Evolutionary conservation across 1,140 invertebrate genomes (phyloP).

Genomic region (Dendroctonus ponderosae): DNA sequence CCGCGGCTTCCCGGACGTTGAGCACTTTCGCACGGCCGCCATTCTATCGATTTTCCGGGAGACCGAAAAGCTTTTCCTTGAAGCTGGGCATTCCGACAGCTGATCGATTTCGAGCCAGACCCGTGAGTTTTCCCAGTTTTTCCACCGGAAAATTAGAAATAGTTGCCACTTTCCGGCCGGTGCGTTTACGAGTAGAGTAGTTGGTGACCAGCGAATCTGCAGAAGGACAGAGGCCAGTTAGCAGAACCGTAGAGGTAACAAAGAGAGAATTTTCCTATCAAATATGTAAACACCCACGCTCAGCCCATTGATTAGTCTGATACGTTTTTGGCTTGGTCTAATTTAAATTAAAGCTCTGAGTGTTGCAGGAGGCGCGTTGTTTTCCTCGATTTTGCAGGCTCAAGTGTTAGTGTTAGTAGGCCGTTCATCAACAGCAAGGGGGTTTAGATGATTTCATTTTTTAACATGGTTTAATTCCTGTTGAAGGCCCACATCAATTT

Average conservation of each 20-base stretch:
- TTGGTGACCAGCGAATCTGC: background rate
- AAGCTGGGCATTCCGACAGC: slow-evolving; percentile 18
- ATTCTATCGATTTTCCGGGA: slow-evolving; percentile 28
- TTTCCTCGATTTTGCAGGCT: no score
- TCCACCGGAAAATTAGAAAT: background rate
- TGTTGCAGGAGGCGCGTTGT: no score
- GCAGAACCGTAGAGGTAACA: no score
- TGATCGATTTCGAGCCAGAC: slow-evolving; percentile 32
- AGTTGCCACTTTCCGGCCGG: background rate
- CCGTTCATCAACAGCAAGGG: background rate
- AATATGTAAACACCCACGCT: slow-evolving; percentile 13
- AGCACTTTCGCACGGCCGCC: slow-evolving; percentile 7
- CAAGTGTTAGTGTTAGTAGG: no score
- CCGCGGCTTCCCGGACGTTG: slow-evolving; percentile 5
- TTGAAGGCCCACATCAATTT: background rate
- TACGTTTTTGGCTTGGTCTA: background rate
- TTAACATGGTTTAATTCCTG: no score
- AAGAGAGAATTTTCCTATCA: background rate
- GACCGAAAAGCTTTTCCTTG: slow-evolving; percentile 18
- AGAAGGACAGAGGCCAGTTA: background rate
- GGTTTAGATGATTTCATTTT: no score
- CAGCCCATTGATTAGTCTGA: slow-evolving; percentile 1
- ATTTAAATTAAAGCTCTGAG: background rate
- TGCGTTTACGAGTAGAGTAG: no score
- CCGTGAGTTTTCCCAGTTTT: slow-evolving; percentile 18